Conservation (phyloP, 2,113 vertebrate genomes). For the Miniopterus natalensis region DNA sequence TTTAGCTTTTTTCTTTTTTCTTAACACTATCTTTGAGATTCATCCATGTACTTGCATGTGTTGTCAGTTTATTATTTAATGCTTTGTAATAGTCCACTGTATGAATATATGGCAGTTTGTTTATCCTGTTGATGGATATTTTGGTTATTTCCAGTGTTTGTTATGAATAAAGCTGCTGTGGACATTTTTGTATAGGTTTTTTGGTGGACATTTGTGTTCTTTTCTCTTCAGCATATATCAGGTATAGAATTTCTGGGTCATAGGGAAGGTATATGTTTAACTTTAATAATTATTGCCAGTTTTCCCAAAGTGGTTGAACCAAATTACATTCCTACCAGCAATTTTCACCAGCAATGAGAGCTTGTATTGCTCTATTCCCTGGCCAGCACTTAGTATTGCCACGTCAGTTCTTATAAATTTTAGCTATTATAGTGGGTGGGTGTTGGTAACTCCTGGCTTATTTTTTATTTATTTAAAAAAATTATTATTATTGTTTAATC, state of each 20-base stretch:
- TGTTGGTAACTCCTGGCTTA: slow-evolving; percentile 13
- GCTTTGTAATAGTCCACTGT: background rate
- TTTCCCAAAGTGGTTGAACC: background rate
- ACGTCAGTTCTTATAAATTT: slow-evolving; percentile 38
- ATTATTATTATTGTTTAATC: too few species aligned
- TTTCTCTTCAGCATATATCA: background rate
- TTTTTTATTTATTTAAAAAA: too few species aligned
- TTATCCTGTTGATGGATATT: background rate
- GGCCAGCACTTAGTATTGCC: background rate
- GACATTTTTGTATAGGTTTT: background rate
- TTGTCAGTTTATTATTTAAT: background rate
- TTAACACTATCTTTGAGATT: background rate
- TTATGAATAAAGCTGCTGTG: background rate
- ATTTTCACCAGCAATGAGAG: background rate
- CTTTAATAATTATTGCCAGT: background rate
- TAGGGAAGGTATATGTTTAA: background rate
- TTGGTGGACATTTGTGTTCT: background rate
- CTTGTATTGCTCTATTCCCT: background rate
- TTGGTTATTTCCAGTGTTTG: slow-evolving; percentile 39
- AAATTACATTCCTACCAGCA: background rate
- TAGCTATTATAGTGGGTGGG: background rate
- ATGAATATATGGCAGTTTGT: background rate
- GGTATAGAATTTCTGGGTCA: background rate
- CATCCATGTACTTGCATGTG: background rate
- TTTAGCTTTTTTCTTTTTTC: slow-evolving; percentile 1